Evolutionary conservation across 2,888 invertebrate species (phyloP), one percentile per base, ranked within the genome.

Genomic region (Ptilodon capucinus): DNA sequence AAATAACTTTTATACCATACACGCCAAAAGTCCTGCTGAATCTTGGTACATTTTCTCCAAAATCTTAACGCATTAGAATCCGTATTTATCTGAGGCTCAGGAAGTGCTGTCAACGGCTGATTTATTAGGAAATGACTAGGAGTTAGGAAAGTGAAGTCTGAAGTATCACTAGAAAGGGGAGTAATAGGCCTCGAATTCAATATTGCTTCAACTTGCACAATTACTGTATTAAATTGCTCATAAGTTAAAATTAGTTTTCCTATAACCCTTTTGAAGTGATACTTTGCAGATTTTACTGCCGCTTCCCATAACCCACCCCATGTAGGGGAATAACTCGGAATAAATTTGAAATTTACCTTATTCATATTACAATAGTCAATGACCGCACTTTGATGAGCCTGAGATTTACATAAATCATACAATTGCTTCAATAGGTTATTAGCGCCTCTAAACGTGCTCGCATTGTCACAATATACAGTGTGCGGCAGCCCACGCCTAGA

Each of bases 191-290:
- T 32, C 7, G 32, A 32, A 7, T 32, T 32, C 7, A 32, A 32
- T n/a, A 32, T 7, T 32, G n/a, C 25, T 8, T 40, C 40, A 9
- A 40, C 28, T 40, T 40, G 40, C 7, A 40, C 13, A 3, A 40
- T 40, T 28, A 40, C 16, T 14, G 28, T 40, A 40, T 40, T 28
- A 11, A 40, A 40, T 28, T 40, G 28, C 11, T 40, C 40, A 40
- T 28, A 40, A 16, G 40, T 40, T 16, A 28, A 40, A 5, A 28
- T 6, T 4, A 28, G 7, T 11, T 17, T 40, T 16, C 40, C 40
- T 28, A 40, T 16, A 9, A 40, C 32, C 6, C 32, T 32, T 13
- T 32, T 32, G 14, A 32, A 32, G 14, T 32, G 40, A 14, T 28
- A 28, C 28, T 40, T 40, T 2, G 16, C 25, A 9, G 40, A 25